Percentiles rank a stretch among this genome's conserved stretches.
phyloP scores from a whole-genome alignment of 2,888 invertebrate species.

The Athetis lepigone region DNA sequence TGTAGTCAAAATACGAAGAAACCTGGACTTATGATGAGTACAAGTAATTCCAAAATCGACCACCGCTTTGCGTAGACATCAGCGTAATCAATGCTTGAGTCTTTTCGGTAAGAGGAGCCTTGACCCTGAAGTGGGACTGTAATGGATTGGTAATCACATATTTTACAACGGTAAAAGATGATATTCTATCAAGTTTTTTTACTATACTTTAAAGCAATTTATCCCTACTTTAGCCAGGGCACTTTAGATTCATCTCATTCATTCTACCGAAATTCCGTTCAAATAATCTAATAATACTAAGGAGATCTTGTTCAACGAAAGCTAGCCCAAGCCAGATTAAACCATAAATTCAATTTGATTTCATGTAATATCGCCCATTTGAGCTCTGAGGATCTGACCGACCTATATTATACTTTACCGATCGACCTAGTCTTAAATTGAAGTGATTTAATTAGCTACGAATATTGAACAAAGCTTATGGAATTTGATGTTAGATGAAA shows the following conservation, averaged over 20 bases:
- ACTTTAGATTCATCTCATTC: not conserved
- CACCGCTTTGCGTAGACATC: too few relatives aligned
- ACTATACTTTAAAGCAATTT: not conserved
- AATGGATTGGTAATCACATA: too few relatives aligned
- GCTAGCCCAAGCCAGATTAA: slow-evolving; percentile 11
- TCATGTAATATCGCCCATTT: not conserved
- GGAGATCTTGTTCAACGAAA: not conserved
- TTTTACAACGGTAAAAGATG: too few relatives aligned
- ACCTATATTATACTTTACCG: too few relatives aligned
- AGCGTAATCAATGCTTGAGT: too few relatives aligned
- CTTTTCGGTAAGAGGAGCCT: too few relatives aligned
- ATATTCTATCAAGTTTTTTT: too few relatives aligned
- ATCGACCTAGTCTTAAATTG: slow-evolving; percentile 31
- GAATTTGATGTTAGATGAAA: not conserved
- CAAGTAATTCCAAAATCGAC: too few relatives aligned
- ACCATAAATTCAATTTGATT: slow-evolving; percentile 34
- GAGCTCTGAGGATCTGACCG: slow-evolving; percentile 9
- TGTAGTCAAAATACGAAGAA: too few relatives aligned
- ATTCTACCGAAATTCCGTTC: not conserved
- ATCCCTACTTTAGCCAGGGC: not conserved
- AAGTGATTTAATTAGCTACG: not conserved
- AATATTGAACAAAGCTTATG: not conserved
- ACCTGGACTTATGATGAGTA: too few relatives aligned
- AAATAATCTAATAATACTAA: slow-evolving; percentile 10
- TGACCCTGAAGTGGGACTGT: too few relatives aligned